Percentiles rank a stretch among this genome's conserved stretches.
Evolutionary conservation across 1,140 invertebrate genomes (phyloP).

Genomic region (Dendrolimus kikuchii): DNA sequence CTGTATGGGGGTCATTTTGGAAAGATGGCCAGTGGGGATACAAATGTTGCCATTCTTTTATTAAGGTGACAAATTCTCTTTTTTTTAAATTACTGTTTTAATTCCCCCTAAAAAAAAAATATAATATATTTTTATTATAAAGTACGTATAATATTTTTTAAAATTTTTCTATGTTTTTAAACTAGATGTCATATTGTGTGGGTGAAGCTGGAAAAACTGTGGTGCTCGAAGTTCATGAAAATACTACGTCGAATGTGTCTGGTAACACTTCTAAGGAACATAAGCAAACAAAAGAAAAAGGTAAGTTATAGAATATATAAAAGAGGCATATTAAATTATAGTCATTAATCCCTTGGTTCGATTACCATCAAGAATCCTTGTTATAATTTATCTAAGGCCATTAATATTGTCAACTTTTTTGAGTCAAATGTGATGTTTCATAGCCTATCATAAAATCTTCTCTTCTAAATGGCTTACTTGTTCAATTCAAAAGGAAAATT

Average conservation of each 20-base stretch:
- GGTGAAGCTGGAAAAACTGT: slow-evolving; percentile 82
- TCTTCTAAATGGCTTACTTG: no score
- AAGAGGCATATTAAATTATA: not conserved
- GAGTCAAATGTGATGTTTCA: no score
- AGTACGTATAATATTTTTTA: no score
- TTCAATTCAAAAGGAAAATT: no score
- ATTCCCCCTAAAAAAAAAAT: not conserved
- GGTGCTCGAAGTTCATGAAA: slow-evolving; percentile 40
- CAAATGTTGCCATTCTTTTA: slow-evolving; percentile 94
- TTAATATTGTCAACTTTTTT: no score
- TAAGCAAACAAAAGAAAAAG: slow-evolving; percentile 24
- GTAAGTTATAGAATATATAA: not conserved
- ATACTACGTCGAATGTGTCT: slow-evolving; percentile 8
- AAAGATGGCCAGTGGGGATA: slow-evolving; percentile 94
- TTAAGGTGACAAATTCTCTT: slow-evolving; percentile 77
- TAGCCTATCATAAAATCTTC: no score
- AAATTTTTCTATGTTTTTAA: slow-evolving; percentile 18
- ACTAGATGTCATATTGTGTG: slow-evolving; percentile 88
- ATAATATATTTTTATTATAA: no score
- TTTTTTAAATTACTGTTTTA: not conserved
- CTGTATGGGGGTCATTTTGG: slow-evolving; percentile 98
- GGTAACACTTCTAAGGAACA: slow-evolving; percentile 31
- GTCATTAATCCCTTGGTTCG: no score
- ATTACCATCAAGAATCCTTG: no score
- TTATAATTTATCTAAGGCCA: no score